A percentile compares a stretch with the other conserved stretches of the same genome.
These are phyloP conservation scores for Gymnarchus niloticus DNA, from an alignment of 2,113 vertebrate species.

Conservation along the genomic window DNA sequence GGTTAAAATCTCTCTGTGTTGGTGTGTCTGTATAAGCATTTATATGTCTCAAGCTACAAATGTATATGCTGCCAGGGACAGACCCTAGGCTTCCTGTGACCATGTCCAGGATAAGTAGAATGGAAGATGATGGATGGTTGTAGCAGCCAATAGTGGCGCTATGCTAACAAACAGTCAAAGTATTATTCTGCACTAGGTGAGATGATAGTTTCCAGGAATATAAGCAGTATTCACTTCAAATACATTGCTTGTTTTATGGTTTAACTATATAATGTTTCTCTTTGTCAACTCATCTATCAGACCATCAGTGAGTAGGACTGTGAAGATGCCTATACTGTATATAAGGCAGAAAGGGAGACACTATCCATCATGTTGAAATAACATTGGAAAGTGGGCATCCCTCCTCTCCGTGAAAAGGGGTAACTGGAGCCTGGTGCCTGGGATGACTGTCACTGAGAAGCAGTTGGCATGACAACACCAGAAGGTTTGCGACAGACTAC, in stretches of 20 bases:
- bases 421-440: not conserved
- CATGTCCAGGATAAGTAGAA: not conserved
- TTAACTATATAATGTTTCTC: not conserved
- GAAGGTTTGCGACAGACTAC: not conserved
- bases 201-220: not conserved
- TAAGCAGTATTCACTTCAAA: not conserved
- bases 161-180: not conserved
- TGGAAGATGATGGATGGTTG: not conserved
- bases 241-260: not conserved
- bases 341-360: not conserved
- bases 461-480: constrained; percentile 11
- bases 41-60: not conserved
- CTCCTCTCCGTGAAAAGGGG: not conserved
- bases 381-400: not conserved
- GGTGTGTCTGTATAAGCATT: not conserved
- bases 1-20: not conserved
- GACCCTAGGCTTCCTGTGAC: not conserved
- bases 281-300: not conserved
- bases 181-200: not conserved
- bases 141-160: not conserved
- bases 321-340: not conserved
- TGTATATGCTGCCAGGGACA: not conserved
- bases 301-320: not conserved
- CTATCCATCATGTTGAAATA: not conserved
- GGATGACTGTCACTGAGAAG: not conserved